These are phyloP conservation scores for Opisthograptis luteolata DNA, from an alignment of 2,888 invertebrate species.

Conservation along the genomic window DNA sequence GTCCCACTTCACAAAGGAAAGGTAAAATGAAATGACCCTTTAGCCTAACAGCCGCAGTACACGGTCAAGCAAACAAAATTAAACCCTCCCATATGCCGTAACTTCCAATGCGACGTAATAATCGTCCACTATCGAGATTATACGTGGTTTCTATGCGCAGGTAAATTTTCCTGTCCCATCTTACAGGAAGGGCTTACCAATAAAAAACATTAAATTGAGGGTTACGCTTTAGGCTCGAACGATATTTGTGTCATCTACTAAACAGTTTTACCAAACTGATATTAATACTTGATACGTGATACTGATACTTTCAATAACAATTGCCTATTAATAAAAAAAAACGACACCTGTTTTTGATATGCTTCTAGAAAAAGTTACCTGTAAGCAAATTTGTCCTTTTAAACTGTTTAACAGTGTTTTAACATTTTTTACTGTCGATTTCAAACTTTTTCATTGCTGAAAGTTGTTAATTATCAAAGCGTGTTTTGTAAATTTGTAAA, in stretches of 20 bases:
- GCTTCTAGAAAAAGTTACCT: too few species aligned
- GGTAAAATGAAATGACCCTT: conserved; percentile 20
- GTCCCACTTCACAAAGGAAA: conserved; percentile 10
- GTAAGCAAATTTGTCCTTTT: too few species aligned
- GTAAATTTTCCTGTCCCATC: conserved; percentile 66
- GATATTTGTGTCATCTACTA: conserved; percentile 20
- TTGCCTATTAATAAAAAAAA: too few species aligned
- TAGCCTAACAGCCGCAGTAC: conserved; percentile 10
- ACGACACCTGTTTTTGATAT: too few species aligned
- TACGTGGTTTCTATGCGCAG: conserved; percentile 59
- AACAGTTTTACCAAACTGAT: too few species aligned
- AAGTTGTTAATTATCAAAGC: too few species aligned
- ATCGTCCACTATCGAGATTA: conserved; percentile 70
- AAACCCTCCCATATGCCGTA: conserved; percentile 48
- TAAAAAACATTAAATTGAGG: conserved; percentile 76
- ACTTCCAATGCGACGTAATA: conserved; percentile 67
- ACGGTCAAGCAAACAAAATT: conserved; percentile 45
- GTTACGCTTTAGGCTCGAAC: conserved; percentile 47
- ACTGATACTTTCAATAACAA: too few species aligned
- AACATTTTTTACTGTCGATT: too few species aligned
- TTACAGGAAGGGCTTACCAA: conserved; percentile 60
- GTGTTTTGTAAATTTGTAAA: too few species aligned
- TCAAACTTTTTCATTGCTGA: too few species aligned
- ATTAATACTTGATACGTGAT: too few species aligned
- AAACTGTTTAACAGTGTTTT: too few species aligned